Conservation (phyloP, 2,888 invertebrate species). For the Pyrgus malvae region DNA sequence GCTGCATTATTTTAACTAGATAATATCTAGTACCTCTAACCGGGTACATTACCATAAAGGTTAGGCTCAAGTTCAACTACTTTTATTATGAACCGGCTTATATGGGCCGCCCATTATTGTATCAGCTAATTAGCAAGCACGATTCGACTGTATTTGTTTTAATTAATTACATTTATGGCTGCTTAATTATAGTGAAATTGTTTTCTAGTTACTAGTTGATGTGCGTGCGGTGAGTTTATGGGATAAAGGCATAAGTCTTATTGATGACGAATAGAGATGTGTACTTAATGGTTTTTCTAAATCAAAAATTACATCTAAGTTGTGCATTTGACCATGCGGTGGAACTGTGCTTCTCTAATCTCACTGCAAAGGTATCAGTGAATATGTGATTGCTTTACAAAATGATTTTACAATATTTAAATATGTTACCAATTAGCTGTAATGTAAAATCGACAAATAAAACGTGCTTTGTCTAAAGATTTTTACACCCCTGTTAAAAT, state of each 20-base stretch:
- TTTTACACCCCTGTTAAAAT: no score
- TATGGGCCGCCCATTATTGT: slow-evolving; percentile 19
- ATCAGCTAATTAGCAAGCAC: slow-evolving; percentile 17
- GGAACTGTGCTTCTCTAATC: no score
- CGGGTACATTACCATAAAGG: slow-evolving; percentile 41
- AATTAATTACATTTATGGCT: slow-evolving; percentile 20
- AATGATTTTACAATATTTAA: no score
- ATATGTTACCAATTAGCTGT: no score
- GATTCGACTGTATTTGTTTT: slow-evolving; percentile 27
- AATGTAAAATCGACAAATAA: no score
- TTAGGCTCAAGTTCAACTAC: slow-evolving; percentile 61
- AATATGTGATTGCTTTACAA: no score
- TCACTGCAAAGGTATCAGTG: no score
- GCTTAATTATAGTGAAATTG: slow-evolving; percentile 20
- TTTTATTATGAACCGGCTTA: slow-evolving; percentile 40
- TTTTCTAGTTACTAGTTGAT: slow-evolving; percentile 3
- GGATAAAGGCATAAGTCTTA: neutral
- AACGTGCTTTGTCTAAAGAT: no score
- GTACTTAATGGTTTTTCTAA: no score
- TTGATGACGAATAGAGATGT: neutral
- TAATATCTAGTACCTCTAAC: slow-evolving; percentile 30
- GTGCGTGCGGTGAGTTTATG: slow-evolving; percentile 2
- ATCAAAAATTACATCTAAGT: no score
- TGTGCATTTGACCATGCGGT: no score
- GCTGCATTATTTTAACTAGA: slow-evolving; percentile 13